Evolutionary conservation across 2,888 invertebrate genomes (phyloP).

Genomic region (Sphaerophoria rueppellii): DNA sequence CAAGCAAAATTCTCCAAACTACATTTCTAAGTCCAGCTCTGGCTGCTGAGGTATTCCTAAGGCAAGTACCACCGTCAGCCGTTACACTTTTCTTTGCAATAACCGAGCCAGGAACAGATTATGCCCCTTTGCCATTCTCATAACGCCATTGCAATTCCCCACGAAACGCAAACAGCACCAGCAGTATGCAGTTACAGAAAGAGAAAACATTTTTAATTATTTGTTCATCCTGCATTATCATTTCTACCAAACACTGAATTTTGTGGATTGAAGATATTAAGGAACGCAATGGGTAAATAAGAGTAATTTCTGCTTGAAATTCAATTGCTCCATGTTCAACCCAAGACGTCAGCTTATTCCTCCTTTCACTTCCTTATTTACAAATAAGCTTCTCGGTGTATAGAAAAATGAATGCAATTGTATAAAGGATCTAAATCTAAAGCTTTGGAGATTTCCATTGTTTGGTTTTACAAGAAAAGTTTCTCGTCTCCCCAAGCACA

Average conservation of each 20-base stretch:
- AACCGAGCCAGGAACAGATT: no score
- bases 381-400: slow-evolving; percentile 3
- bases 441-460: slow-evolving; percentile 27
- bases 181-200: background rate
- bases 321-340: slow-evolving; percentile 26
- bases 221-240: slow-evolving; percentile 54
- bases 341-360: slow-evolving; percentile 29
- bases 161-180: background rate
- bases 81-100: no score
- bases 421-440: slow-evolving; percentile 9
- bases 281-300: slow-evolving; percentile 38
- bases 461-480: slow-evolving; percentile 12
- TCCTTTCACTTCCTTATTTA: background rate
- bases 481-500: background rate
- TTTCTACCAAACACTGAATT: slow-evolving; percentile 47
- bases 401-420: background rate
- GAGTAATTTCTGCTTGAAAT: slow-evolving; percentile 49
- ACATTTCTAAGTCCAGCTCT: no score
- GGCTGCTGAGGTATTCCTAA: no score
- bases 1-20: no score
- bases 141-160: background rate
- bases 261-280: slow-evolving; percentile 57
- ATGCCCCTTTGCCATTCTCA: background rate
- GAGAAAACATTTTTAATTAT: slow-evolving; percentile 66
- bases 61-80: no score